A percentile compares a stretch with the other conserved stretches of the same genome.
Conservation (phyloP, 2,888 invertebrate species). For the Apotomis turbidana region DNA sequence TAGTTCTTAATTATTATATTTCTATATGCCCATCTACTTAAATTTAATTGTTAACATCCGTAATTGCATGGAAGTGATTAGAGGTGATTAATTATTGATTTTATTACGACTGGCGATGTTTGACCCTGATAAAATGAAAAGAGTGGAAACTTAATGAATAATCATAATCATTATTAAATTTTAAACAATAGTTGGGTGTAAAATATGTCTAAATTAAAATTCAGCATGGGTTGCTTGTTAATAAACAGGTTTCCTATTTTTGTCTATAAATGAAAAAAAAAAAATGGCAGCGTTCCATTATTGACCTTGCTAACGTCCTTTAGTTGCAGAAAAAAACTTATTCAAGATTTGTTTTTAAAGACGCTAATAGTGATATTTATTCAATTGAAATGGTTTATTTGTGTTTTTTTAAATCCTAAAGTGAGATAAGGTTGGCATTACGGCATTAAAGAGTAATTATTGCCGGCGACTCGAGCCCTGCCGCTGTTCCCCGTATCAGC, state of each 20-base stretch:
- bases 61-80: neutral
- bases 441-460: constrained; percentile 37
- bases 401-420: constrained; percentile 11
- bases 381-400: constrained; percentile 3
- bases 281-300: constrained; percentile 28
- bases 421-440: constrained; percentile 16
- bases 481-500: constrained; percentile 63
- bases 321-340: neutral
- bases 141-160: neutral
- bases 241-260: neutral
- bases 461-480: constrained; percentile 49
- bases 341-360: neutral
- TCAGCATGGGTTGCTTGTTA: too few relatives aligned
- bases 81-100: constrained; percentile 26
- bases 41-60: constrained; percentile 1
- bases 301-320: constrained; percentile 21
- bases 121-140: constrained; percentile 10
- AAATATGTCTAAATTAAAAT: neutral
- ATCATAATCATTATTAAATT: neutral
- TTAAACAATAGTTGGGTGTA: neutral
- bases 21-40: constrained; percentile 5
- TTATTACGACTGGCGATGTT: constrained; percentile 2
- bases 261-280: constrained; percentile 2
- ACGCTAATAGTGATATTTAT: neutral
- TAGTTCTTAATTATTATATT: constrained; percentile 32